Evolutionary conservation across 1,140 invertebrate genomes (phyloP).

Genomic region (Aleiodes sp.): DNA sequence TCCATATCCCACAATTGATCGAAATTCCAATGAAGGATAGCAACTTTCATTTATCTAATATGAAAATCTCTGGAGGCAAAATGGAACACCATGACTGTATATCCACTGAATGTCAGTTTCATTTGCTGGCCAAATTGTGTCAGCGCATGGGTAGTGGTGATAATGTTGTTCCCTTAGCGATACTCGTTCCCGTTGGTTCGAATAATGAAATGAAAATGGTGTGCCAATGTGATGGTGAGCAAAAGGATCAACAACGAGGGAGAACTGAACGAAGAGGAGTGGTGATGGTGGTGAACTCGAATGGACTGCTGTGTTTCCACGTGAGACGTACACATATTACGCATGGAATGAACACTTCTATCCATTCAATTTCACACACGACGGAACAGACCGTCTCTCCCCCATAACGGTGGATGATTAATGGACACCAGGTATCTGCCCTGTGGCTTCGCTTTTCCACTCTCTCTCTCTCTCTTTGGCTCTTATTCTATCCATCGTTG

Average conservation of each 20-base stretch:
- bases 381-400: constrained; percentile 36
- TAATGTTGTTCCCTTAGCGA: not conserved
- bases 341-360: constrained; percentile 35
- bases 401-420: constrained; percentile 43
- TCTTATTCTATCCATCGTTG: constrained; percentile 26
- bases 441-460: constrained; percentile 18
- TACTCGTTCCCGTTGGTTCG: not conserved
- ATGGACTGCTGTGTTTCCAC: constrained; percentile 1
- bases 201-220: constrained; percentile 40
- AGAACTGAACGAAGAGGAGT: not conserved
- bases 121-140: too few species aligned
- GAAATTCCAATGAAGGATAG: not conserved
- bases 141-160: too few species aligned
- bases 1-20: not conserved
- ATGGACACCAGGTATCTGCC: constrained; percentile 38
- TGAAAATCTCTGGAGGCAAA: too few species aligned
- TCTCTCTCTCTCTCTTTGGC: constrained; percentile 4
- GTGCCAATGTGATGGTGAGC: not conserved
- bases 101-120: too few species aligned
- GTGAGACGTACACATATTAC: constrained; percentile 24
- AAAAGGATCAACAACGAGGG: not conserved
- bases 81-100: too few species aligned
- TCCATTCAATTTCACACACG: constrained; percentile 43
- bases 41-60: too few species aligned
- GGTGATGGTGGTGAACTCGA: constrained; percentile 4